Evolutionary conservation across 2,113 vertebrate species (phyloP), one percentile per base, ranked within the genome.

Genomic region (Cathartes aura): DNA sequence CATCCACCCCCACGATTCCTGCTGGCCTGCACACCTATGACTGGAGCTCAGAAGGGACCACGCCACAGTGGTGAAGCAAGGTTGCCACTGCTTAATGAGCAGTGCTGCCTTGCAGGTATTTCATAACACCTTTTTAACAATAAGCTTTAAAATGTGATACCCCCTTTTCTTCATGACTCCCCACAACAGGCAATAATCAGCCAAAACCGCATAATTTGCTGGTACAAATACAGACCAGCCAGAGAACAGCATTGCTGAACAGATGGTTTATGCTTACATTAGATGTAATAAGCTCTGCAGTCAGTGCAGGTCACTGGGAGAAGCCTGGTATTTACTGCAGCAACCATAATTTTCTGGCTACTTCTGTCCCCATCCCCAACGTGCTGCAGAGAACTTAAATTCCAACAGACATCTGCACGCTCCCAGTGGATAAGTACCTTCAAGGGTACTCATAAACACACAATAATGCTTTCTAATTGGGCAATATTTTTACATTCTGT

Each of bases 291-390:
- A 80, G 71, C 71, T 88, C 78, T 86, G 91, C 78, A 94, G 89
- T 66, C 84, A 90, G 66, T 11, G 52, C 70, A 91, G 94, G 94
- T 95, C 94, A 91, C 91, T 83, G 64, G 52, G n/a, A 93, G 79
- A 94, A 94, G 87, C 45, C 74, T 88, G 50, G 42, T 81, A 91
- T 93, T 96, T 94, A 95, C 82, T 90, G 94, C 96, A 97, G 93
- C 66, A 93, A 87, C 78, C 66, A 58, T 71, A 38, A 96, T 96
- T 91, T 95, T 95, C 91, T 59, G 84, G 81, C 95, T 94, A 88
- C 82, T 94, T 97, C 45, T 80, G 89, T 91, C 74, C 70, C 96
- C 84, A 82, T 84, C 93, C 83, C 47, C 76, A 87, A 43, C 0
- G 0, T 42, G 60, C 89, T 93, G 93, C 95, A 96, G 87, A 91